Percentiles rank a stretch among this genome's conserved stretches.
Conservation (phyloP, 2,888 invertebrate genomes). For the Schrankia costaestrigalis region DNA sequence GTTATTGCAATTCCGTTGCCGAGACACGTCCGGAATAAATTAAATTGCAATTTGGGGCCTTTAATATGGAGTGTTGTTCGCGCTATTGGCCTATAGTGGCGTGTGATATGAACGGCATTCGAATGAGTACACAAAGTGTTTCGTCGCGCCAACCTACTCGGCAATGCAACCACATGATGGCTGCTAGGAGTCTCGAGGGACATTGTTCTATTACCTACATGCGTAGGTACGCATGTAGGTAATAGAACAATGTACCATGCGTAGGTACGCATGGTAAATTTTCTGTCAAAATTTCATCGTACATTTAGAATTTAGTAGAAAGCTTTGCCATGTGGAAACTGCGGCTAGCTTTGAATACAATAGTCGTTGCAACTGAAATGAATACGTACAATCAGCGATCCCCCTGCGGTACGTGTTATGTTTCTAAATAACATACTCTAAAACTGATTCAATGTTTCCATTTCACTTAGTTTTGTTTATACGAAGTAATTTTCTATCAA, state of each 20-base stretch:
- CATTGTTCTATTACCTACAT: constrained; percentile 33
- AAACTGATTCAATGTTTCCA: neutral
- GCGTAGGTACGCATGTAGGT: constrained; percentile 29
- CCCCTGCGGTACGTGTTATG: constrained; percentile 4
- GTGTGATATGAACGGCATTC: constrained; percentile 71
- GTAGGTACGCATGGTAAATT: constrained; percentile 28
- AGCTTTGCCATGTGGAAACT: constrained; percentile 12
- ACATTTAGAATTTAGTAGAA: constrained; percentile 25
- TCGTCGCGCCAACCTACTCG: constrained; percentile 43
- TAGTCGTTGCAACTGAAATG: constrained; percentile 10
- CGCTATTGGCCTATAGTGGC: constrained; percentile 67
- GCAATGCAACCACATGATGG: constrained; percentile 61
- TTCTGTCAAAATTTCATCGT: constrained; percentile 31
- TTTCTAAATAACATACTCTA: neutral
- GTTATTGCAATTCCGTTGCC: constrained; percentile 78
- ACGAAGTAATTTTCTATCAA: neutral
- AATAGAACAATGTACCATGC: constrained; percentile 43
- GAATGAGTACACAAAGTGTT: constrained; percentile 73
- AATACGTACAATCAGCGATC: constrained; percentile 7
- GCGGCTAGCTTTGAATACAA: constrained; percentile 13
- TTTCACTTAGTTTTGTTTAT: neutral
- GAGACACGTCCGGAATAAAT: constrained; percentile 79
- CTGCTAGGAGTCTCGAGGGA: constrained; percentile 45
- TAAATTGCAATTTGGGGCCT: constrained; percentile 78
- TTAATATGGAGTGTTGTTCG: constrained; percentile 77